Conservation (phyloP, 2,797 vertebrate genomes). For the Acipenser transmontanus region DNA sequence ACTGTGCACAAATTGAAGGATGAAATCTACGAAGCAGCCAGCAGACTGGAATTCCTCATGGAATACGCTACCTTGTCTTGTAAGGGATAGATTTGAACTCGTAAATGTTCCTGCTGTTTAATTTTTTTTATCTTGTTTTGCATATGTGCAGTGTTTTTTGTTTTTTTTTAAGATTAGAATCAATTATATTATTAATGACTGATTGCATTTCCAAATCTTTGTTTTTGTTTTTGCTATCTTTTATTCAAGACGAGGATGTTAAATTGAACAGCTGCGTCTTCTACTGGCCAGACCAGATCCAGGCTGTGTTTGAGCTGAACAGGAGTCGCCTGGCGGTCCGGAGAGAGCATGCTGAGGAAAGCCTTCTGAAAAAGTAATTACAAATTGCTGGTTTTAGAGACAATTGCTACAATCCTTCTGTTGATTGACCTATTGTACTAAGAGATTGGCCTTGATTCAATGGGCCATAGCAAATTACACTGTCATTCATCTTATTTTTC, state of each 20-base stretch:
- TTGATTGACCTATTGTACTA: no score
- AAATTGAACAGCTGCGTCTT: constrained; percentile 73
- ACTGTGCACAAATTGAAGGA: constrained; percentile 64
- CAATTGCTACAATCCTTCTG: no score
- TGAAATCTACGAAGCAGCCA: constrained; percentile 58
- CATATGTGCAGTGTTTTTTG: not conserved
- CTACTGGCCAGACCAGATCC: constrained; percentile 73
- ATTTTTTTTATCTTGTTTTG: not conserved
- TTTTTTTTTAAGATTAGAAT: not conserved
- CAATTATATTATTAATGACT: no score
- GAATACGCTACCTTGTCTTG: constrained; percentile 68
- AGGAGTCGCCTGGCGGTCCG: constrained; percentile 39
- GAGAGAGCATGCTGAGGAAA: constrained; percentile 52
- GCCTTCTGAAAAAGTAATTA: constrained; percentile 64
- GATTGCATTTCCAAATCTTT: no score
- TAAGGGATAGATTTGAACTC: constrained; percentile 35
- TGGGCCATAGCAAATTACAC: no score
- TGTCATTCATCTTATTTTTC: no score
- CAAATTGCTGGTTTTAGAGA: no score
- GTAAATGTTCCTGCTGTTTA: not conserved
- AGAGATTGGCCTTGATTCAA: no score
- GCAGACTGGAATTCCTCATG: constrained; percentile 71
- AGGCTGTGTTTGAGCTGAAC: constrained; percentile 58
- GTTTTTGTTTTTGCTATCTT: constrained; percentile 9
- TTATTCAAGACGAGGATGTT: constrained; percentile 69